Percentiles rank a stretch among this genome's conserved stretches.
Conservation (phyloP, 1,140 invertebrate genomes). For the Drosophila kanapiae region DNA sequence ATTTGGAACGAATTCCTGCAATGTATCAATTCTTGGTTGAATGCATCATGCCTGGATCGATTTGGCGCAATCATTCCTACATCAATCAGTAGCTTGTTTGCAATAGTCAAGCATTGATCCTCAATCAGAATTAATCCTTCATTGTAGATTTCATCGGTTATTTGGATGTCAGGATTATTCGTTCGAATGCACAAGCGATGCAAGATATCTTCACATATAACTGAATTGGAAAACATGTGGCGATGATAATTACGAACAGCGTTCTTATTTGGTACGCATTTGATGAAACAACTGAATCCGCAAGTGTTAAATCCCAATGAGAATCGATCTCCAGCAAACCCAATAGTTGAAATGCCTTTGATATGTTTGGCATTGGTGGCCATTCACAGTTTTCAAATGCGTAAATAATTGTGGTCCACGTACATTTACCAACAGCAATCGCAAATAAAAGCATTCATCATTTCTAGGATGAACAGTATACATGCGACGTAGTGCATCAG, state of each 20-base stretch:
- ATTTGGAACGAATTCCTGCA: too few relatives aligned
- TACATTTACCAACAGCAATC: conserved; percentile 40
- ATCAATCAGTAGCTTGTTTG: conserved; percentile 37
- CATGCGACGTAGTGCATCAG: neutral
- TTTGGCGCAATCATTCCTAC: conserved; percentile 32
- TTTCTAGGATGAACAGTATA: conserved; percentile 1
- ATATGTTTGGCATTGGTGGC: conserved; percentile 76
- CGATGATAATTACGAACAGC: conserved; percentile 83
- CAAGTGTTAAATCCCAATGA: too few relatives aligned
- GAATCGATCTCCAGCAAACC: conserved; percentile 80
- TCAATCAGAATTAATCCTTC: too few relatives aligned
- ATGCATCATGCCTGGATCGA: conserved; percentile 21
- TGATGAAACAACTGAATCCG: too few relatives aligned
- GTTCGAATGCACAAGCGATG: conserved; percentile 68
- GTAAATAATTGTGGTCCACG: conserved; percentile 84
- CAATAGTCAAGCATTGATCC: too few relatives aligned
- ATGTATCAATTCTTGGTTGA: conserved; percentile 63
- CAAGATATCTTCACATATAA: conserved; percentile 77
- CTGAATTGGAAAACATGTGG: conserved; percentile 60
- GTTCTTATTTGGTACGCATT: conserved; percentile 82
- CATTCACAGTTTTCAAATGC: conserved; percentile 83
- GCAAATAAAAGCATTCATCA: conserved; percentile 3
- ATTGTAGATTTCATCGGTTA: too few relatives aligned
- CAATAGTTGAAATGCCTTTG: conserved; percentile 79
- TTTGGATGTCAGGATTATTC: too few relatives aligned